Conservation (phyloP, 1,140 invertebrate genomes). For the Alviniconcha marisindica region DNA sequence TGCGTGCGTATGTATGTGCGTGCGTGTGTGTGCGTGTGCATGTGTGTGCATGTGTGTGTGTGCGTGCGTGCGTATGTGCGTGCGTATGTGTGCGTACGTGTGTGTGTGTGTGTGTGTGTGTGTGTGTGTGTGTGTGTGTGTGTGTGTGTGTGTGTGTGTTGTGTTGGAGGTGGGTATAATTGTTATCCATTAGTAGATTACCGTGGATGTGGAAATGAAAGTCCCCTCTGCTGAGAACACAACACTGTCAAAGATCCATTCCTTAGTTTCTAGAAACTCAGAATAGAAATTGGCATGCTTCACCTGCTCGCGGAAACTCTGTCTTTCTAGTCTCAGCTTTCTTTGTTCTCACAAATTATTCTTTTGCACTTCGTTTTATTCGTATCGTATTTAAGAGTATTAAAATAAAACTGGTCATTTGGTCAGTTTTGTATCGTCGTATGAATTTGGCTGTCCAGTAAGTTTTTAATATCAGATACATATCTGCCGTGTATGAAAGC, state of each 20-base stretch:
- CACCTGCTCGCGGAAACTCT: neutral
- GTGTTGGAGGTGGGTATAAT: no score
- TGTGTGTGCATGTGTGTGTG: conserved; percentile 7
- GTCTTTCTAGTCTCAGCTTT: neutral
- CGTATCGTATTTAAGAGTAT: no score
- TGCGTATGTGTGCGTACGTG: no score
- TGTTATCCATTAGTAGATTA: no score
- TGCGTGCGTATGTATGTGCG: neutral
- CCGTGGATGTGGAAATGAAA: neutral
- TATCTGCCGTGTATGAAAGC: no score
- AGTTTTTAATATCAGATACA: no score
- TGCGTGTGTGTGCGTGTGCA: conserved; percentile 21
- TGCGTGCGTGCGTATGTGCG: neutral
- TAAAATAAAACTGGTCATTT: no score
- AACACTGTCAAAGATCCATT: neutral
- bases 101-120: neutral
- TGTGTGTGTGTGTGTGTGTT: neutral
- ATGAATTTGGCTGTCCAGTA: no score
- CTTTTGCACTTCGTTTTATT: no score
- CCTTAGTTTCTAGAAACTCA: no score
- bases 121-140: neutral
- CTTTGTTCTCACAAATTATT: neutral
- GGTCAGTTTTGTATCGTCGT: no score
- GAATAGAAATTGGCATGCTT: no score
- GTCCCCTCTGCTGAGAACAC: neutral